These are phyloP conservation scores for Passer montanus DNA, from an alignment of 2,113 vertebrate species.

Conservation along the genomic window DNA sequence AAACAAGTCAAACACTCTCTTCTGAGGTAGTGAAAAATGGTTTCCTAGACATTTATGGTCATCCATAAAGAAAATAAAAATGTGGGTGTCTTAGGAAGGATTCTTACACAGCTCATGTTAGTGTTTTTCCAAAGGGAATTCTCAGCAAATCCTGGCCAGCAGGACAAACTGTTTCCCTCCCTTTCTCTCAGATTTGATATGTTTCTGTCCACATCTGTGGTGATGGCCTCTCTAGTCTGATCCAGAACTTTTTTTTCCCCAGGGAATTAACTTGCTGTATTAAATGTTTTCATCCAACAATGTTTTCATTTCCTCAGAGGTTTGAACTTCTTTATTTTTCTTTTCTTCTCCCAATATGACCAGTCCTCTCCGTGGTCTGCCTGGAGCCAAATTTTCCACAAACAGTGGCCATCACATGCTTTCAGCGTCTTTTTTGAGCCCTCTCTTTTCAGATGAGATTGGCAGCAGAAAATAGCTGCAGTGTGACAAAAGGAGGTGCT, in stretches of 20 bases:
- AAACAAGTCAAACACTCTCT: not conserved
- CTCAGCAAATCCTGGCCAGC: not conserved
- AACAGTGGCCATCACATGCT: not conserved
- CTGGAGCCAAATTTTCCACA: not conserved
- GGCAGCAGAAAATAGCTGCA: not conserved
- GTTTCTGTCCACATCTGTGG: not conserved
- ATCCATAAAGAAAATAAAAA: not conserved
- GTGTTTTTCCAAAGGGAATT: slow-evolving; percentile 5
- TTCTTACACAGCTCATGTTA: not conserved
- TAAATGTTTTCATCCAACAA: not conserved
- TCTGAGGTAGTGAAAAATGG: not conserved
- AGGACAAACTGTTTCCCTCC: not conserved
- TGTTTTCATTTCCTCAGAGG: not conserved
- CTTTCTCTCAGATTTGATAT: not conserved
- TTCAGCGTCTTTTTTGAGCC: not conserved
- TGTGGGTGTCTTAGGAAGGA: not conserved
- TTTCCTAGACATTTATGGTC: not conserved
- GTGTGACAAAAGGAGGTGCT: not conserved
- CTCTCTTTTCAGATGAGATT: slow-evolving; percentile 12
- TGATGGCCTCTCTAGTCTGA: not conserved
- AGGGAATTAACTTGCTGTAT: not conserved
- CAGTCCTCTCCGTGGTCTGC: not conserved
- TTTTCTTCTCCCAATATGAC: not conserved
- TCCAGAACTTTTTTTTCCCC: not conserved
- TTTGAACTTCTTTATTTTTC: not conserved